These are phyloP conservation scores for Genyomyrus donnyi DNA, from an alignment of 2,113 vertebrate genomes.

Conservation along the genomic window DNA sequence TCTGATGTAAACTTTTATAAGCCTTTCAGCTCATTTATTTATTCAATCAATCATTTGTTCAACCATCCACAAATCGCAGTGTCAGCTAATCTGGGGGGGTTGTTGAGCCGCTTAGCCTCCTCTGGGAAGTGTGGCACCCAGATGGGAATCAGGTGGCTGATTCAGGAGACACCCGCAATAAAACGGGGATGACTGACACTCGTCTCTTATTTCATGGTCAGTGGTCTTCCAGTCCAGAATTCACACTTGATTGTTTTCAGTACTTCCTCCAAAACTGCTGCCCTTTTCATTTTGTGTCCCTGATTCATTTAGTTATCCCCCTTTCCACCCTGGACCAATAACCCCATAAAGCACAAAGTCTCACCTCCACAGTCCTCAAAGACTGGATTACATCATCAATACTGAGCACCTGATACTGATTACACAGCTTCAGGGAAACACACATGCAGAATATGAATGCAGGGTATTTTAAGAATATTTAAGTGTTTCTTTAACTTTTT, in stretches of 20 bases:
- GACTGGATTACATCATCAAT: not conserved
- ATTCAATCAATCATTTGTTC: not conserved
- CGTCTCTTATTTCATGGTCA: not conserved
- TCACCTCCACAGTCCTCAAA: not conserved
- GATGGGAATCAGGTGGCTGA: not conserved
- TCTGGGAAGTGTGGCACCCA: not conserved
- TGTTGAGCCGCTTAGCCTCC: not conserved
- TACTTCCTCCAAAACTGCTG: not conserved
- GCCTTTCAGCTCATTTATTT: not conserved
- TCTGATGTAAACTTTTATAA: not conserved
- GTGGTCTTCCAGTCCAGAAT: not conserved
- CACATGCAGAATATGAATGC: not conserved
- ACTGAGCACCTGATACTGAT: not conserved
- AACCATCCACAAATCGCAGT: not conserved
- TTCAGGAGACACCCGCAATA: not conserved
- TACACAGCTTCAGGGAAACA: not conserved
- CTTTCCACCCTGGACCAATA: not conserved
- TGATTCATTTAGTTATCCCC: not conserved
- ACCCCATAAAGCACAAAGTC: not conserved
- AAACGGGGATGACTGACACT: not conserved
- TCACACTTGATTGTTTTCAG: not conserved
- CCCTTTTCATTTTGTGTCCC: not conserved
- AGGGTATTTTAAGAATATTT: not conserved
- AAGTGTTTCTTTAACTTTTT: not conserved
- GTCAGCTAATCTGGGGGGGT: not conserved